phyloP scores from a whole-genome alignment of 2,113 vertebrate genomes.

The Pangasianodon hypophthalmus region DNA sequence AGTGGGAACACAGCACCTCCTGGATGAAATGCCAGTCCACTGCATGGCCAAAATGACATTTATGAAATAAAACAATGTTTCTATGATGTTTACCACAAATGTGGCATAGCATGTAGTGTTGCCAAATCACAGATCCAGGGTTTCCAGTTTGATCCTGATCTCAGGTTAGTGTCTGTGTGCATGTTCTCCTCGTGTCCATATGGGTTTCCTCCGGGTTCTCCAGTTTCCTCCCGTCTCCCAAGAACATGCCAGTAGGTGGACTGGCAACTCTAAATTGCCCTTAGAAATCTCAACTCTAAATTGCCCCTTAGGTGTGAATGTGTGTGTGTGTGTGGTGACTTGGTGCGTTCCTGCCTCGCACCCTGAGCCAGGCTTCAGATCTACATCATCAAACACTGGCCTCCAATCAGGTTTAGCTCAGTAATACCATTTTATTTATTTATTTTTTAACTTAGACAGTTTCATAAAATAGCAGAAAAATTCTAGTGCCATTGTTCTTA shows the following conservation, averaged over 20 bases:
- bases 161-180: background rate
- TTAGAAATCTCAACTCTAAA: background rate
- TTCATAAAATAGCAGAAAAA: no score
- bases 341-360: no score
- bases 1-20: background rate
- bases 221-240: background rate
- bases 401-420: no score
- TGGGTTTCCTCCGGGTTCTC: background rate
- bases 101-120: background rate
- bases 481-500: no score
- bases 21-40: background rate
- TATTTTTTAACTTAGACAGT: no score
- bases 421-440: no score
- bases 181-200: background rate
- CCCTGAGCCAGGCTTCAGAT: background rate
- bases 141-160: background rate
- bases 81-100: background rate
- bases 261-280: background rate
- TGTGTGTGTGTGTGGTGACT: no score
- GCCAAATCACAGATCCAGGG: background rate
- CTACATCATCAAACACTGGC: background rate
- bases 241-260: background rate
- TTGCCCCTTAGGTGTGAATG: no score
- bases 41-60: background rate
- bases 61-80: background rate